Evolutionary conservation across 2,113 vertebrate species (phyloP).

Genomic region (Paraplagusia blochii): DNA sequence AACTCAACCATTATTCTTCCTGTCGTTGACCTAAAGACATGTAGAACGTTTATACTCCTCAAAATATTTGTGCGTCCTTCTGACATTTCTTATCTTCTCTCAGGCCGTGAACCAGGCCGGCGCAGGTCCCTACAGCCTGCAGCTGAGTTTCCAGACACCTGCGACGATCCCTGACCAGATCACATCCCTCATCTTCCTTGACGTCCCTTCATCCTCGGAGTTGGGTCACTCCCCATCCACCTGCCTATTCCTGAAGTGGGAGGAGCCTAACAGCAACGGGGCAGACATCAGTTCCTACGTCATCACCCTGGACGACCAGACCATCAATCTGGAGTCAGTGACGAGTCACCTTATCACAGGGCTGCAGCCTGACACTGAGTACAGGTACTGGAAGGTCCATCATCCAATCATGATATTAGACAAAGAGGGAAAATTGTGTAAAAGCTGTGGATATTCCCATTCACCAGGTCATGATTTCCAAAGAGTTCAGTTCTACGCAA

Average conservation of each 20-base stretch:
- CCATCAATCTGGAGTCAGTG: slow-evolving; percentile 77
- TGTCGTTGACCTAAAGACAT: background rate
- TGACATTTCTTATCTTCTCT: background rate
- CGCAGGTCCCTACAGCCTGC: slow-evolving; percentile 86
- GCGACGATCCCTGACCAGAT: slow-evolving; percentile 83
- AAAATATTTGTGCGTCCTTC: background rate
- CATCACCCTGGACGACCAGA: slow-evolving; percentile 83
- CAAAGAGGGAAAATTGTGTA: too few species aligned
- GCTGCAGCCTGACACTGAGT: slow-evolving; percentile 91
- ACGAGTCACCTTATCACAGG: slow-evolving; percentile 79
- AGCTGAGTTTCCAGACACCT: slow-evolving; percentile 85
- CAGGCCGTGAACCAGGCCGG: slow-evolving; percentile 94
- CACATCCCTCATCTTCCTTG: slow-evolving; percentile 76
- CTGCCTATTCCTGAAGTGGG: slow-evolving; percentile 92
- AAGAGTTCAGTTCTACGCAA: too few species aligned
- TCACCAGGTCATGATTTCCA: too few species aligned
- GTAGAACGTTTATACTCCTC: slow-evolving; percentile 4
- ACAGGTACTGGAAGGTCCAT: slow-evolving; percentile 76
- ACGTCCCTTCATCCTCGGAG: slow-evolving; percentile 77
- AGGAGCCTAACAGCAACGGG: slow-evolving; percentile 91
- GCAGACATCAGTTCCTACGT: slow-evolving; percentile 87
- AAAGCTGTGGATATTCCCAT: too few species aligned
- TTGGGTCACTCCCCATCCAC: slow-evolving; percentile 77
- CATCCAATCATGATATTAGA: too few species aligned
- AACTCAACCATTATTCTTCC: slow-evolving; percentile 1